phyloP scores from a whole-genome alignment of 1,140 invertebrate genomes.

The Ooceraea biroi region DNA sequence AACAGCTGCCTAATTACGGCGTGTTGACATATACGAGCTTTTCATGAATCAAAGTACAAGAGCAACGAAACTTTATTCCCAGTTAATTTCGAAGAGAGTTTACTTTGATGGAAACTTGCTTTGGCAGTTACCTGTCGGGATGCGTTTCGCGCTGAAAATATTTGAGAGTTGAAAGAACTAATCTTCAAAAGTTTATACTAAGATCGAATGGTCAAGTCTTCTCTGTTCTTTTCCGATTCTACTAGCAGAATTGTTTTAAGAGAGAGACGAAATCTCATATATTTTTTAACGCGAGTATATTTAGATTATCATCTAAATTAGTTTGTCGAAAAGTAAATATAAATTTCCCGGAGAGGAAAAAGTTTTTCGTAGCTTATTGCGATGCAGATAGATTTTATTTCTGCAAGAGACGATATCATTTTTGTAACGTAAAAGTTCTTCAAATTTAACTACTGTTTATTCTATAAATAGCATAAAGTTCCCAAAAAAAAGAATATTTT shows the following conservation, averaged over 20 bases:
- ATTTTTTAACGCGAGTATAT: neutral
- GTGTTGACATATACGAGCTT: constrained; percentile 14
- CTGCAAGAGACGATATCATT: no score
- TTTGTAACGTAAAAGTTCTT: no score
- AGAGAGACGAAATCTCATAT: neutral
- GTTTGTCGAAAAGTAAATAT: no score
- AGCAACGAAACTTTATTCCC: constrained; percentile 43
- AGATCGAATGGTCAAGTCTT: constrained; percentile 37
- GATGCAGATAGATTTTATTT: no score
- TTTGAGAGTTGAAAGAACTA: constrained; percentile 47
- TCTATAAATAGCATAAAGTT: constrained; percentile 7
- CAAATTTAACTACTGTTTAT: constrained; percentile 17
- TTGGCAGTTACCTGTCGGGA: constrained; percentile 48
- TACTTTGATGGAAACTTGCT: constrained; percentile 43
- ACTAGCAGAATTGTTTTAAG: neutral
- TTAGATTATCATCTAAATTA: no score
- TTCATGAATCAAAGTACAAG: constrained; percentile 36
- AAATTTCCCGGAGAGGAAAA: no score
- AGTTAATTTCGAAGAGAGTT: constrained; percentile 47
- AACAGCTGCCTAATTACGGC: constrained; percentile 34
- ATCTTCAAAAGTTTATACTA: constrained; percentile 11
- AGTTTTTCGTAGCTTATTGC: no score
- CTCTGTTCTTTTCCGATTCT: constrained; percentile 30
- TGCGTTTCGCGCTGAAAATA: constrained; percentile 51
- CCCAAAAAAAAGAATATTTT: neutral